These are phyloP conservation scores for Drosophila prolongata DNA, from an alignment of 2,888 invertebrate genomes.

Conservation along the genomic window DNA sequence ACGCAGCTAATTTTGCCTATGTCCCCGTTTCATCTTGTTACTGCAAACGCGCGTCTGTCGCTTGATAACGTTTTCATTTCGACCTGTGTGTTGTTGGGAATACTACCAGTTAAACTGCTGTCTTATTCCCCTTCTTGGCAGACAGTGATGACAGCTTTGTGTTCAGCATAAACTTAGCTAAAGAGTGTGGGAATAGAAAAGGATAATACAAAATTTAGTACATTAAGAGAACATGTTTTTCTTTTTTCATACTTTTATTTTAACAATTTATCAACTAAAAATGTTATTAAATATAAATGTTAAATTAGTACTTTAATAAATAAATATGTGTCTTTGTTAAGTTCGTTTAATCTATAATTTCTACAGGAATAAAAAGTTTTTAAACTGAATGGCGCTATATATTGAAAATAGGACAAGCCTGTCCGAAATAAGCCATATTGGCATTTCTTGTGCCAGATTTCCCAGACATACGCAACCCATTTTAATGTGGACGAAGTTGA, in stretches of 20 bases:
- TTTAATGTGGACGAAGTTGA: slow-evolving; percentile 64
- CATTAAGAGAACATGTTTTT: neutral
- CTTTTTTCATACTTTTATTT: neutral
- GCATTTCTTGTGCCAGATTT: slow-evolving; percentile 25
- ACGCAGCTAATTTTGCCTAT: slow-evolving; percentile 61
- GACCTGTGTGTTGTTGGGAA: slow-evolving; percentile 16
- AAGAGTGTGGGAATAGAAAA: neutral
- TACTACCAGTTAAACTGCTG: slow-evolving; percentile 10
- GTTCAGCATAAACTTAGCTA: neutral
- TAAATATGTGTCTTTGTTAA: no score
- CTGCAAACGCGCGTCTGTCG: slow-evolving; percentile 39
- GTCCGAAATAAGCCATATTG: neutral
- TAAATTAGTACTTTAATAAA: no score
- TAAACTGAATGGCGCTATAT: no score
- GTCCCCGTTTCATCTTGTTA: slow-evolving; percentile 40
- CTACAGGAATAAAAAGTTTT: no score
- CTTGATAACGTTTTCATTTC: slow-evolving; percentile 70
- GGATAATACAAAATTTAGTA: no score
- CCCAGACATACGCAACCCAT: slow-evolving; percentile 64
- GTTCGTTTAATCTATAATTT: no score
- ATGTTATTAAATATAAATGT: no score
- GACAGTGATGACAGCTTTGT: slow-evolving; percentile 11
- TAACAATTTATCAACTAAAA: no score
- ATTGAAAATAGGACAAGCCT: neutral
- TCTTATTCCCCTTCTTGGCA: neutral